phyloP scores from a whole-genome alignment of 2,113 vertebrate species.

The Octodon degus region DNA sequence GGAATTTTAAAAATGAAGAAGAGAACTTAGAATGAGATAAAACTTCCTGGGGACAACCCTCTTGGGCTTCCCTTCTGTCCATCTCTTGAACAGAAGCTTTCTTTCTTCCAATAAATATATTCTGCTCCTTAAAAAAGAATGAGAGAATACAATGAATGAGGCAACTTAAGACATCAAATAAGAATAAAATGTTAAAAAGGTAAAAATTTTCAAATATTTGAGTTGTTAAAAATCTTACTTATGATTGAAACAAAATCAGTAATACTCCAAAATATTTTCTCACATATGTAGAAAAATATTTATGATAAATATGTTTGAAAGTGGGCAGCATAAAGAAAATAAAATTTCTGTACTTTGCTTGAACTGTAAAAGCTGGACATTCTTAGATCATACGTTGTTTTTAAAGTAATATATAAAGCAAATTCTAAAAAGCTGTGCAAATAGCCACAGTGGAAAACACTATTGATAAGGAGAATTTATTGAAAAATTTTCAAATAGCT shows the following conservation, averaged over 20 bases:
- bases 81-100: too few relatives aligned
- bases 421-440: not conserved
- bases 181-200: not conserved
- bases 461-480: not conserved
- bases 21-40: not conserved
- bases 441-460: not conserved
- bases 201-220: slow-evolving; percentile 27
- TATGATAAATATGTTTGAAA: not conserved
- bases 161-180: not conserved
- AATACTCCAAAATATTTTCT: not conserved
- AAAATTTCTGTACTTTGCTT: not conserved
- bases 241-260: not conserved
- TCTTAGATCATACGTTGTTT: not conserved
- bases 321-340: not conserved
- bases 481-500: not conserved
- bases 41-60: not conserved
- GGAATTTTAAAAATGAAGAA: not conserved
- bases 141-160: not conserved
- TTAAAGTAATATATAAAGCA: not conserved
- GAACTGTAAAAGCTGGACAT: not conserved
- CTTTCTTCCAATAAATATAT: too few relatives aligned
- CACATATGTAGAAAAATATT: not conserved
- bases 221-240: not conserved
- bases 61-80: too few relatives aligned
- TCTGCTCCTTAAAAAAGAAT: too few relatives aligned